These are phyloP conservation scores for Caenorhabditis remanei DNA, from an alignment of 1,140 invertebrate species.

Conservation along the genomic window DNA sequence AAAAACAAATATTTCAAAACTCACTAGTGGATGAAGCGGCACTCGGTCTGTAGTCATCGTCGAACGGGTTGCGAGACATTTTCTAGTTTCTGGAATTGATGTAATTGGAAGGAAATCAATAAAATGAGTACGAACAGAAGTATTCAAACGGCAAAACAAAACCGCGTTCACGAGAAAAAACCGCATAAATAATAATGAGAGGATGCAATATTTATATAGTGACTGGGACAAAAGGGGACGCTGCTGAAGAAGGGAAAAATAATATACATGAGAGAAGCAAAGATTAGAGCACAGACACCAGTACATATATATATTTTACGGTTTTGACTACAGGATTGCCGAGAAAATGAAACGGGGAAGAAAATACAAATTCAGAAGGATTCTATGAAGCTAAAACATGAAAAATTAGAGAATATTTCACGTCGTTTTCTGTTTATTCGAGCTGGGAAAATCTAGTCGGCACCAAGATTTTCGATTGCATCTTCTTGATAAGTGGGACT, in stretches of 20 bases:
- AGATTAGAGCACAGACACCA: conserved; percentile 16
- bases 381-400: background rate
- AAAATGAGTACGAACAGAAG: background rate
- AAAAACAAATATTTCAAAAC: background rate
- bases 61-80: conserved; percentile 63
- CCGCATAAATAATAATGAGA: background rate
- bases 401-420: background rate
- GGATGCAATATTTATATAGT: conserved; percentile 25
- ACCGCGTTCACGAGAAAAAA: conserved; percentile 8
- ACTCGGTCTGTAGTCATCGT: conserved; percentile 60
- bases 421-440: conserved; percentile 58
- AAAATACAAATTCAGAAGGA: background rate
- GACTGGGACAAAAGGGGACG: background rate
- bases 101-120: background rate
- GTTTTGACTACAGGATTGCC: too few species aligned
- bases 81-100: background rate
- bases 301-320: background rate
- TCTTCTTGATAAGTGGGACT: conserved; percentile 77
- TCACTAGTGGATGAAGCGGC: conserved; percentile 45
- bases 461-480: conserved; percentile 76
- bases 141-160: background rate
- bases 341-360: background rate
- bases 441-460: conserved; percentile 75
- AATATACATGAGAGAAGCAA: background rate
- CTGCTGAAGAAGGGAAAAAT: background rate